Conservation (phyloP, 2,888 invertebrate species). For the Graphium colonna region DNA sequence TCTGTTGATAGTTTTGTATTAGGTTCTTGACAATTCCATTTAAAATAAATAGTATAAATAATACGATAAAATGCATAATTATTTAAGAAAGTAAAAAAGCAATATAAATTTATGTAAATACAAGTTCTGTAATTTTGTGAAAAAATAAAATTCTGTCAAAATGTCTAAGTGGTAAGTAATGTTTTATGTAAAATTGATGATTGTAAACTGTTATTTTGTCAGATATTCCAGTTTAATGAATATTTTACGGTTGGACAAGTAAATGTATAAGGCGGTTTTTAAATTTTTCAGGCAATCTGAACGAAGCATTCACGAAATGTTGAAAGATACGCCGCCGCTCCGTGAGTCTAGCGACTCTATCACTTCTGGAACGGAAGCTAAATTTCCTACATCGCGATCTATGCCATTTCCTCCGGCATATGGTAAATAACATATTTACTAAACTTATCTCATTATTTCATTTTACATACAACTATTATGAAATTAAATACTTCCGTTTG, state of each 20-base stretch:
- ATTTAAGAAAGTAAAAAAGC: neutral
- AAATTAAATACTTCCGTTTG: too few species aligned
- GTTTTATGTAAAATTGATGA: conserved; percentile 3
- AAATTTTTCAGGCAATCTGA: conserved; percentile 72
- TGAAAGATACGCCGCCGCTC: conserved; percentile 89
- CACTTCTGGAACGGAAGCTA: conserved; percentile 86
- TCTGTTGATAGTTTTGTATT: conserved; percentile 5
- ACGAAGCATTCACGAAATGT: conserved; percentile 91
- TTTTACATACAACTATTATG: too few species aligned
- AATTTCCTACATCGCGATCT: conserved; percentile 82
- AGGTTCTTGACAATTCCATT: neutral
- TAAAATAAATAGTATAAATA: neutral
- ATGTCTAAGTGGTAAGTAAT: conserved; percentile 66
- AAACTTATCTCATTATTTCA: neutral
- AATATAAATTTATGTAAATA: neutral
- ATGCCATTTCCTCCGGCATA: conserved; percentile 87
- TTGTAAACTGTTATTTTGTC: neutral
- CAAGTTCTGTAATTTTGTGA: neutral
- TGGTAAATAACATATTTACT: conserved; percentile 45
- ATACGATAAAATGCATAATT: conserved; percentile 11
- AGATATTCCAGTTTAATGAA: too few species aligned
- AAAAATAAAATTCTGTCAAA: conserved; percentile 27
- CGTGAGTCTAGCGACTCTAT: conserved; percentile 88
- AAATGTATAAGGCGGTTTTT: too few species aligned
- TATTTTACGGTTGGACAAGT: too few species aligned